Base-by-base conservation (phyloP, 2,113 vertebrate genomes). In the Eurypyga helias region DNA sequence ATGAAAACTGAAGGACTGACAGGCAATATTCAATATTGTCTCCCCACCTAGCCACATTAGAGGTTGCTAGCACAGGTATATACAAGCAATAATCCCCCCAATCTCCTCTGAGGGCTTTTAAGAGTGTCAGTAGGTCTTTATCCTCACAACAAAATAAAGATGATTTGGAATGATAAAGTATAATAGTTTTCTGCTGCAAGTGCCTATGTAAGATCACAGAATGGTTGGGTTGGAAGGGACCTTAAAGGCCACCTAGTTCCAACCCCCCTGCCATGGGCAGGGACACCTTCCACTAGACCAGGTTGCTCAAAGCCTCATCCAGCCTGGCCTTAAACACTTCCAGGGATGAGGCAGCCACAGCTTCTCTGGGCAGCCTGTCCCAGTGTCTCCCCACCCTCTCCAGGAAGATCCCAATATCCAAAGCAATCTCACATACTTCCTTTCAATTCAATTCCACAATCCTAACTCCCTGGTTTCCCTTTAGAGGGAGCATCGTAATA, bases 121-220 rank as follows among this genome's bases (percentile, higher is more conserved):
- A 36, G 31, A 91, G 45, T 6, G 8, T 66, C 66, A 87, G 36
- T 15, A 87, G 38, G 23, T 72, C 69, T 66, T 84, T 25, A 76
- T 16, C 38, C 19, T 41, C 38, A 83, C 8, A 89, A 36, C n/a
- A 90, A 77, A 87, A 64, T 23, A 71, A 76, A 91, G 70, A 85
- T 65, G 8, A 91, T 67, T 14, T 65, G 41, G 7, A 52, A 93
- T 54, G 25, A 83, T 72, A 52, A 79, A 82, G 23, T 64, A 0
- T 46, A 91, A 91, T 8, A 90, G 38, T 10, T 46, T 43, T 76
- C 82, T 77, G 46, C 46, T 73, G 36, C 45, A 76, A 85, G 45
- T 36, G 24, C 23, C 66, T 64, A 31, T 0, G 0, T 34, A n/a
- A 88, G 0, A n/a, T n/a, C n/a, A n/a, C n/a, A n/a, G n/a, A n/a